phyloP scores from a whole-genome alignment of 2,113 vertebrate genomes.

The Istiophorus platypterus region DNA sequence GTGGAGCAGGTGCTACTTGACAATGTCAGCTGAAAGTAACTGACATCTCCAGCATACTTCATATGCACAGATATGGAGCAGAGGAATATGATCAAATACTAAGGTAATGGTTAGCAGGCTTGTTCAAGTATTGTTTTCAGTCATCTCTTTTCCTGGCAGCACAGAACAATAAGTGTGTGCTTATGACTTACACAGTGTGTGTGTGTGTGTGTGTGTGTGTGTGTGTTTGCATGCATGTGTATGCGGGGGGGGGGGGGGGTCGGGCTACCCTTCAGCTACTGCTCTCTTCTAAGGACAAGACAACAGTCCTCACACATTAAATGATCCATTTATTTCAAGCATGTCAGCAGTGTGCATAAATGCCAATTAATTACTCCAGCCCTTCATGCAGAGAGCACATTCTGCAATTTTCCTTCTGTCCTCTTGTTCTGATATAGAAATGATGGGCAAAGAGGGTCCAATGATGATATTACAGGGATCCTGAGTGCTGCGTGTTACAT shows the following conservation, averaged over 20 bases:
- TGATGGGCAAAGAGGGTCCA: background rate
- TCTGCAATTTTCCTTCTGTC: conserved; percentile 6
- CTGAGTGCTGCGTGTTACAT: background rate
- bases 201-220: too few species aligned
- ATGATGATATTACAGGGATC: background rate
- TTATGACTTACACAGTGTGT: background rate
- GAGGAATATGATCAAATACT: too few species aligned
- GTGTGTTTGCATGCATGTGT: too few species aligned
- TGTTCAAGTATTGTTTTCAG: background rate
- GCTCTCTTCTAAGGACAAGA: background rate
- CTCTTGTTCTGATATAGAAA: background rate
- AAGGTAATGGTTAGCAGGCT: background rate
- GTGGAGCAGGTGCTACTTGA: too few species aligned
- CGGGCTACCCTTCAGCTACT: too few species aligned
- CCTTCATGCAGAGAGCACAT: background rate
- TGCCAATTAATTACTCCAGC: conserved; percentile 1
- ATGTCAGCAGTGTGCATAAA: background rate
- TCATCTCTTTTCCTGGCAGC: background rate
- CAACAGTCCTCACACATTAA: background rate
- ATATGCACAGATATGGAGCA: background rate
- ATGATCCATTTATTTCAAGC: background rate
- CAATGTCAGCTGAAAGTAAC: too few species aligned
- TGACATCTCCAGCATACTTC: too few species aligned
- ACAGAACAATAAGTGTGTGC: background rate
- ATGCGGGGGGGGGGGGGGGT: too few species aligned